Evolutionary conservation across 2,888 invertebrate species (phyloP).

Genomic region (Ametastegia equiseti): DNA sequence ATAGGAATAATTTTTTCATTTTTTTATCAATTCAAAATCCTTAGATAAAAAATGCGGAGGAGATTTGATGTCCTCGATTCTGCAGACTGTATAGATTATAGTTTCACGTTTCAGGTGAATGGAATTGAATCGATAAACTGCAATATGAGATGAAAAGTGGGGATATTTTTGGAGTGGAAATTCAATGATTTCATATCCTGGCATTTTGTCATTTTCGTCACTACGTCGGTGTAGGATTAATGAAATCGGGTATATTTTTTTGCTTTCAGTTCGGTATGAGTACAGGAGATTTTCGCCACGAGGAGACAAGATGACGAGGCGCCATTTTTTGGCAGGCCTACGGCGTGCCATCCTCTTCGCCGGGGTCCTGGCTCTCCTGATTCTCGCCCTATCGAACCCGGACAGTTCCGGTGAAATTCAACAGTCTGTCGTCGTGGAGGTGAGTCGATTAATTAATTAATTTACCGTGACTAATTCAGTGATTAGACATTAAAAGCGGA

Average conservation of each 20-base stretch:
- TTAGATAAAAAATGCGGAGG: too few species aligned
- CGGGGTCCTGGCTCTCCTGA: constrained; percentile 68
- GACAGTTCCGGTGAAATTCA: constrained; percentile 66
- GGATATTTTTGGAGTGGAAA: too few species aligned
- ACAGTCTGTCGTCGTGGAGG: constrained; percentile 65
- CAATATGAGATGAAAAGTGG: too few species aligned
- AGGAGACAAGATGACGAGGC: constrained; percentile 74
- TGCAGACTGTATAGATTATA: too few species aligned
- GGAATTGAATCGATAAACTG: too few species aligned
- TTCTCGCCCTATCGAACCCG: constrained; percentile 70
- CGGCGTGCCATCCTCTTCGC: constrained; percentile 70
- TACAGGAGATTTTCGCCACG: constrained; percentile 69
- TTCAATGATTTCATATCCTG: too few species aligned
- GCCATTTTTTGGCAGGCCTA: constrained; percentile 71
- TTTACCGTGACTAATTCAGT: too few species aligned
- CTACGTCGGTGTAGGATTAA: too few species aligned
- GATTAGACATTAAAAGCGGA: background rate
- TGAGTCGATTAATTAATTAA: too few species aligned
- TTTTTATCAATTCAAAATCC: background rate
- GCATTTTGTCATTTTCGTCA: too few species aligned
- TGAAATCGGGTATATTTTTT: background rate
- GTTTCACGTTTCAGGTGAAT: too few species aligned
- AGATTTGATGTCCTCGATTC: too few species aligned
- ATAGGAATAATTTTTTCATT: background rate
- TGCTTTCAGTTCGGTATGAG: constrained; percentile 72